Conservation (phyloP, 2,797 vertebrate genomes). For the Notoglanidium macrostoma region DNA sequence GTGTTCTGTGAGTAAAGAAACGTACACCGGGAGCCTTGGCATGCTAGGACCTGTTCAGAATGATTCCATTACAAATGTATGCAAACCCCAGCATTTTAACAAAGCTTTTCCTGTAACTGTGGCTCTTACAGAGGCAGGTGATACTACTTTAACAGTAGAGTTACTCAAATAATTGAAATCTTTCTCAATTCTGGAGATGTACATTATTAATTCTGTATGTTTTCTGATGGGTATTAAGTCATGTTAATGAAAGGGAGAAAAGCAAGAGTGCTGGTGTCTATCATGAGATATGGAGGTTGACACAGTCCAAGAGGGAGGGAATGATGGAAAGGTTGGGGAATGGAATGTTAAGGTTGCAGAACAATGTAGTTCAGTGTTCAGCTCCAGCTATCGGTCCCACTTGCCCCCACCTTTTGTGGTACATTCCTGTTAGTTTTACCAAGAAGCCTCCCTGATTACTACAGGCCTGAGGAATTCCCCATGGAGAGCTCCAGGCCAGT, state of each 20-base stretch:
- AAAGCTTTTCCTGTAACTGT: conserved; percentile 41
- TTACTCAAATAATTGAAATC: background rate
- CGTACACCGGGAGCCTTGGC: conserved; percentile 57
- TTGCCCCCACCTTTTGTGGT: conserved; percentile 60
- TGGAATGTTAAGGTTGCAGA: conserved; percentile 78
- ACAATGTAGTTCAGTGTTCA: conserved; percentile 77
- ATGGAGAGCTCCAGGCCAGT: conserved; percentile 68
- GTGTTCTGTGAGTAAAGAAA: conserved; percentile 60
- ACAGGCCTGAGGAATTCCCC: conserved; percentile 75
- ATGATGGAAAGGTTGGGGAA: conserved; percentile 71
- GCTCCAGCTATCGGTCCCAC: conserved; percentile 59
- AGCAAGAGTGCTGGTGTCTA: conserved; percentile 46
- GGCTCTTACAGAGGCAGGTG: conserved; percentile 46
- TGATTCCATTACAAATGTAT: conserved; percentile 66
- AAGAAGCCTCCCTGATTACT: conserved; percentile 73
- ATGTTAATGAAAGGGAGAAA: conserved; percentile 20
- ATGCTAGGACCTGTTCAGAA: conserved; percentile 69
- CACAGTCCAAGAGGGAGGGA: conserved; percentile 51
- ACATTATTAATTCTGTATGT: conserved; percentile 18
- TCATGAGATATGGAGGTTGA: conserved; percentile 47
- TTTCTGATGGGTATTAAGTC: background rate
- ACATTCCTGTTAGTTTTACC: conserved; percentile 78
- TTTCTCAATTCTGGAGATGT: background rate
- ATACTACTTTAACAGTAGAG: conserved; percentile 5
- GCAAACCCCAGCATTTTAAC: conserved; percentile 59